These are phyloP conservation scores for Lasioglossum malachurum DNA, from an alignment of 2,888 invertebrate genomes.

Conservation along the genomic window DNA sequence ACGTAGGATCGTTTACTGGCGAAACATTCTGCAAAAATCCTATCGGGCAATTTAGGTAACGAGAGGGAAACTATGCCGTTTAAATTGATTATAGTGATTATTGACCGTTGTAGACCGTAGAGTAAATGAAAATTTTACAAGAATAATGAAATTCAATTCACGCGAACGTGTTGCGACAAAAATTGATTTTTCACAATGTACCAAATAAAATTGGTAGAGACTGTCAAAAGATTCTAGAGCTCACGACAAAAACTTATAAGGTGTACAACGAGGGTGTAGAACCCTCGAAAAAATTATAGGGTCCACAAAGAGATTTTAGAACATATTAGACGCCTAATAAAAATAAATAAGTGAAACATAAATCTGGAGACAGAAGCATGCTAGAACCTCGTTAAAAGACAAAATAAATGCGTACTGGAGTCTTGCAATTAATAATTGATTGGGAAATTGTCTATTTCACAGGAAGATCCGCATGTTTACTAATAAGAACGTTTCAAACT, in stretches of 20 bases:
- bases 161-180: neutral
- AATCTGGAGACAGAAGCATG: too few relatives aligned
- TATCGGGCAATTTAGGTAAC: neutral
- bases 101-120: neutral
- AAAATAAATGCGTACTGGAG: too few relatives aligned
- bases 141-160: neutral
- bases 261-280: too few relatives aligned
- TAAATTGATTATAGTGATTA: neutral
- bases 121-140: neutral
- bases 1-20: neutral
- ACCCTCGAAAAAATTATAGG: too few relatives aligned
- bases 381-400: too few relatives aligned
- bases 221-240: too few relatives aligned
- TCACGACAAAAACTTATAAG: too few relatives aligned
- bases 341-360: too few relatives aligned
- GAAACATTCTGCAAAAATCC: neutral
- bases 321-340: too few relatives aligned
- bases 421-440: too few relatives aligned
- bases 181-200: neutral
- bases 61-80: neutral
- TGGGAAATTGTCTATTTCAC: neutral
- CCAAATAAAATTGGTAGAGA: too few relatives aligned
- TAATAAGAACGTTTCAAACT: neutral
- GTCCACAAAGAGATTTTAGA: too few relatives aligned
- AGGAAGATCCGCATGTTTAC: neutral